Evolutionary conservation across 2,113 vertebrate species (phyloP).

Genomic region (Catharus fuscescens): DNA sequence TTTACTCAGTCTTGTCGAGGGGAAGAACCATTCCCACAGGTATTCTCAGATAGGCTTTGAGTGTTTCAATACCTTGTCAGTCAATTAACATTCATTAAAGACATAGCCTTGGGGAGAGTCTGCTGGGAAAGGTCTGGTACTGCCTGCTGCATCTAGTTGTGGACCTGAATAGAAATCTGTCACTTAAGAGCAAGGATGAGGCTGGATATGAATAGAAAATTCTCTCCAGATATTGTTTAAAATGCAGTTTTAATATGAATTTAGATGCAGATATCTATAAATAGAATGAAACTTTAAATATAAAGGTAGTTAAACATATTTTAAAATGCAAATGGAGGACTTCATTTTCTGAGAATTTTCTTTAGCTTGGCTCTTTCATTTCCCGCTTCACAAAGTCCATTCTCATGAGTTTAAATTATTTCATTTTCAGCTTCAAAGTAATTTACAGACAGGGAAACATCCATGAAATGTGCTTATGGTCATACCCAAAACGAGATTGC

Average conservation of each 20-base stretch:
- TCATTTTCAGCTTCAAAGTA: background rate
- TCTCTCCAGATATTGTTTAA: background rate
- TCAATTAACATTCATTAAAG: conserved; percentile 46
- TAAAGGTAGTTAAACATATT: background rate
- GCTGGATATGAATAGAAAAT: background rate
- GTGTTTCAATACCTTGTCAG: conserved; percentile 12
- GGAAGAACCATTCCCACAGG: background rate
- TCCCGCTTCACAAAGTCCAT: background rate
- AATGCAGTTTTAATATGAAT: background rate
- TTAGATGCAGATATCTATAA: background rate
- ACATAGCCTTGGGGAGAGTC: background rate
- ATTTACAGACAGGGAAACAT: background rate
- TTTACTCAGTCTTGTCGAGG: background rate
- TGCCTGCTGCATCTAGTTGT: conserved; percentile 7
- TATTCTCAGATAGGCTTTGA: background rate
- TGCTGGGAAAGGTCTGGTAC: conserved; percentile 4
- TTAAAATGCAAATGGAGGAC: background rate
- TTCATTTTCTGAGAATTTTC: background rate
- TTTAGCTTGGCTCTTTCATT: background rate
- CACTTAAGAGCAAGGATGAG: conserved; percentile 20
- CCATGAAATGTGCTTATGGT: background rate
- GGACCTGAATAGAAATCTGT: conserved; percentile 52
- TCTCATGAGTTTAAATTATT: background rate
- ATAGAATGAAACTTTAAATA: background rate
- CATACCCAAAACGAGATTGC: background rate